These are phyloP conservation scores for Sminthurides aquaticus DNA, from an alignment of 2,888 invertebrate species.

Conservation along the genomic window DNA sequence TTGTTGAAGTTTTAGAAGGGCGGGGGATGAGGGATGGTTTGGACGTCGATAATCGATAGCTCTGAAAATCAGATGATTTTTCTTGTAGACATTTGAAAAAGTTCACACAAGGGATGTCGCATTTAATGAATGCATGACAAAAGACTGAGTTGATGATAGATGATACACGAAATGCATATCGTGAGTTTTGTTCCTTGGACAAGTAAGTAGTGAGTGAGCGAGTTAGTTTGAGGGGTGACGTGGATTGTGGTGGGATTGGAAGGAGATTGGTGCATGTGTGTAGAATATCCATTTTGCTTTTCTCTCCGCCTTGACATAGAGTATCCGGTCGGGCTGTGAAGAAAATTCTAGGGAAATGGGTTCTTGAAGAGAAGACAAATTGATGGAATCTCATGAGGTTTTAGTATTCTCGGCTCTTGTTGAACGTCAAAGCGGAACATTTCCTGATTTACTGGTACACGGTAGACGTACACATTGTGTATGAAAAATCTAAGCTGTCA, in stretches of 20 bases:
- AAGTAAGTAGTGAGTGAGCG: too few relatives aligned
- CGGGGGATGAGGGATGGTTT: too few relatives aligned
- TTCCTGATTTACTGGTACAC: not conserved
- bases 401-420: not conserved
- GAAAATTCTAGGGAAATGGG: not conserved
- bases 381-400: not conserved
- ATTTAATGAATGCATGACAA: not conserved
- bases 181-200: not conserved
- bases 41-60: not conserved
- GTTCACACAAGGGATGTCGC: not conserved
- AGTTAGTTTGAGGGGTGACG: too few relatives aligned
- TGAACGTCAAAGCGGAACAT: not conserved
- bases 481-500: slow-evolving; percentile 23
- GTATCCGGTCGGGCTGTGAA: not conserved
- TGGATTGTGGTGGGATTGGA: too few relatives aligned
- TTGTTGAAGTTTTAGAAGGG: too few relatives aligned
- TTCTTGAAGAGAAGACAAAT: not conserved
- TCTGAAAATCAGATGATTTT: not conserved
- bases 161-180: not conserved
- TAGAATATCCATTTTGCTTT: too few relatives aligned
- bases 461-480: not conserved
- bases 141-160: not conserved
- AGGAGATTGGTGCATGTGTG: too few relatives aligned
- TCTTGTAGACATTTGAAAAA: not conserved
- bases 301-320: too few relatives aligned